phyloP scores from a whole-genome alignment of 2,888 invertebrate species.

The Prosapia bicincta region DNA sequence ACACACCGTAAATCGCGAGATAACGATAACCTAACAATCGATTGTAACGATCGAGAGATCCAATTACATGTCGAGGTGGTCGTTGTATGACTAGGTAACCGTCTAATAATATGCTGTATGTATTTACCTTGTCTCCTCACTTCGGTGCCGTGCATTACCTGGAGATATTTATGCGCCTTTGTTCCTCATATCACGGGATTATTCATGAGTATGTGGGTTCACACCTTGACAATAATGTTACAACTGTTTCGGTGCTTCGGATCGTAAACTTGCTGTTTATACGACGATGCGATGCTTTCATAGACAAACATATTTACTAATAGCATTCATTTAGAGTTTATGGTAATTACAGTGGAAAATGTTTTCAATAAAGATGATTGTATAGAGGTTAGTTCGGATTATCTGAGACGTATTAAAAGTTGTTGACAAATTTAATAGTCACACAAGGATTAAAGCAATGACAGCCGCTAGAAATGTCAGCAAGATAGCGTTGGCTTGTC shows the following conservation, averaged over 20 bases:
- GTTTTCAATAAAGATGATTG: neutral
- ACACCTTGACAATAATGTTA: neutral
- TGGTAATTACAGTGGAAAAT: neutral
- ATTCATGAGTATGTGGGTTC: constrained; percentile 9
- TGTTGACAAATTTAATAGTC: neutral
- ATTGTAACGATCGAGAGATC: constrained; percentile 22
- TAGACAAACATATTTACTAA: neutral
- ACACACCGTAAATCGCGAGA: constrained; percentile 8
- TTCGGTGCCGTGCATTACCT: constrained; percentile 13
- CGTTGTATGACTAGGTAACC: neutral
- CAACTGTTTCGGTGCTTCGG: neutral
- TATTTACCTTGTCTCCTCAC: constrained; percentile 18
- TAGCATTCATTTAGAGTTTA: neutral
- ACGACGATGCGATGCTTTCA: neutral
- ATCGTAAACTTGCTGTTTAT: neutral
- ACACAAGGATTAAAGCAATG: neutral
- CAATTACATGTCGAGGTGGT: constrained; percentile 19
- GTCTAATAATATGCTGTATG: constrained; percentile 16
- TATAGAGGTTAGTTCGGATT: neutral
- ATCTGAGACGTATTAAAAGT: neutral
- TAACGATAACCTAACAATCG: constrained; percentile 19
- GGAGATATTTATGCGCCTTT: constrained; percentile 20
- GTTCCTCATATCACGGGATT: constrained; percentile 8
- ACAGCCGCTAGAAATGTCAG: neutral
- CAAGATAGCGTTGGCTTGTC: neutral